phyloP scores from a whole-genome alignment of 1,140 invertebrate species.

The Brachionus manjavacas region DNA sequence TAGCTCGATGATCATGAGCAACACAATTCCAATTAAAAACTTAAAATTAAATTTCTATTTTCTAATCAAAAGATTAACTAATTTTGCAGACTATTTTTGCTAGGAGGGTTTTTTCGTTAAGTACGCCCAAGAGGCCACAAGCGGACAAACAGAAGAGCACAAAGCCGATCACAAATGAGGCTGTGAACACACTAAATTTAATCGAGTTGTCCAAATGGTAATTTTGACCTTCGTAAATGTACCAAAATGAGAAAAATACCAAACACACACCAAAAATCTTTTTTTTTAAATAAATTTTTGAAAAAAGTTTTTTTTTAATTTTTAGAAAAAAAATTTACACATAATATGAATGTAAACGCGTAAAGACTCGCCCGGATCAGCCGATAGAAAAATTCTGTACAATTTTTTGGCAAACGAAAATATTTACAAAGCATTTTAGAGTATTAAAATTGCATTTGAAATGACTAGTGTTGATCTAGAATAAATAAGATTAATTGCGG shows the following conservation, averaged over 20 bases:
- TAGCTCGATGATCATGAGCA: background rate
- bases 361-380: slow-evolving; percentile 11
- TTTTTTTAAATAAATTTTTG: background rate
- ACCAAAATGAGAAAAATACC: slow-evolving; percentile 33
- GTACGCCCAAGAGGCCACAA: slow-evolving; percentile 1
- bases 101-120: background rate
- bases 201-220: slow-evolving; percentile 34
- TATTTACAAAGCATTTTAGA: background rate
- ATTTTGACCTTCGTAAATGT: slow-evolving; percentile 30
- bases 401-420: slow-evolving; percentile 18
- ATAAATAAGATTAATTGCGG: background rate
- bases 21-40: slow-evolving; percentile 1
- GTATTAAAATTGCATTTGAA: background rate
- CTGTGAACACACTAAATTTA: slow-evolving; percentile 17
- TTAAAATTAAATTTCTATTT: background rate
- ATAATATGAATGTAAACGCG: slow-evolving; percentile 21
- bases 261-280: slow-evolving; percentile 21
- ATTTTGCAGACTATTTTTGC: background rate
- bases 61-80: background rate
- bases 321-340: background rate
- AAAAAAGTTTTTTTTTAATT: background rate
- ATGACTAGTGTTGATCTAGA: background rate
- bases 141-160: background rate
- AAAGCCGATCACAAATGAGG: background rate
- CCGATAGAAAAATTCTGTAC: slow-evolving; percentile 18